These are phyloP conservation scores for Pyrocoelia pectoralis DNA, from an alignment of 2,888 invertebrate genomes.

Conservation along the genomic window DNA sequence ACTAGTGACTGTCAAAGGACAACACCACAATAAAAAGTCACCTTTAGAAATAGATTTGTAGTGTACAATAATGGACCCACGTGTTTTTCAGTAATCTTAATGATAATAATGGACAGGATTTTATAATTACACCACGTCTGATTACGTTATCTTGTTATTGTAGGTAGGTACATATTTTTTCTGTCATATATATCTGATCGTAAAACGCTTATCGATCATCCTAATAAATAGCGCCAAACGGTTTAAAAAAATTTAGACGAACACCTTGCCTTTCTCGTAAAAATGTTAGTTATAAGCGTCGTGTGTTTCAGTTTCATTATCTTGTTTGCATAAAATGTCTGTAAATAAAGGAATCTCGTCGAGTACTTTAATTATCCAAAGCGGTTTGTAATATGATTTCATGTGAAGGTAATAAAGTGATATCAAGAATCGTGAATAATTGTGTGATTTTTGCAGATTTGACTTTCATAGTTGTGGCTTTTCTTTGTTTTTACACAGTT, in stretches of 20 bases:
- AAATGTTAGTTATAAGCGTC: neutral
- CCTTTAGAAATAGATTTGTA: too few species aligned
- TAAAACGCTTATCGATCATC: too few species aligned
- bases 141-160: neutral
- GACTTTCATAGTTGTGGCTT: neutral
- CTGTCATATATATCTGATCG: too few species aligned
- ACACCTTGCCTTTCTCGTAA: neutral
- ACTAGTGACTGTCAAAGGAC: too few species aligned
- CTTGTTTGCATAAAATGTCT: conserved; percentile 24
- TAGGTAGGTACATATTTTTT: neutral
- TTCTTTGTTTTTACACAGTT: neutral
- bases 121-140: neutral
- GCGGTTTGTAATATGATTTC: conserved; percentile 20
- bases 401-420: conserved; percentile 20
- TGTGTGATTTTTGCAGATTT: neutral
- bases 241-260: neutral
- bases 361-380: conserved; percentile 21
- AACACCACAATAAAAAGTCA: too few species aligned
- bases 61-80: too few species aligned
- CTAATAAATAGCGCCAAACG: neutral
- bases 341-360: conserved; percentile 15
- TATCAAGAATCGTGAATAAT: neutral
- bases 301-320: conserved; percentile 19
- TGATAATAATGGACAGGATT: neutral
- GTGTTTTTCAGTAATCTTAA: neutral